Evolutionary conservation across 2,797 vertebrate genomes (phyloP), one percentile per base, ranked within the genome.

Genomic region (Betta splendens): DNA sequence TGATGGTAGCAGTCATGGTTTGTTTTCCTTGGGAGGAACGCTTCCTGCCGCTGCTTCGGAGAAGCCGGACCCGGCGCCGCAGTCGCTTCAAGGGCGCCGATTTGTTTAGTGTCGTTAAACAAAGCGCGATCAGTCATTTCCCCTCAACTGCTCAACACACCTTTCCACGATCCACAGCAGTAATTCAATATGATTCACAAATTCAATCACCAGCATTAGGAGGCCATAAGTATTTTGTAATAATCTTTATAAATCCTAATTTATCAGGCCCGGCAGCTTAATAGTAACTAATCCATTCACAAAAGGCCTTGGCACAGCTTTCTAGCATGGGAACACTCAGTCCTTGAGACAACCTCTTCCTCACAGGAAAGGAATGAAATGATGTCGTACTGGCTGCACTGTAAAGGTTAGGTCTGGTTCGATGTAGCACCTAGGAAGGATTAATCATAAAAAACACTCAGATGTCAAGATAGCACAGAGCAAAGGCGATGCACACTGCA

Each of bases 191-290:
- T 79, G 66, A 89, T 86, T 92, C 80, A 73, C 69, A 89, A 90
- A 91, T 91, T 89, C 84, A 90, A 90, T 90, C 85, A 88, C 35
- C 66, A 68, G 86, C 82, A 90, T 89, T 90, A 91, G 80, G 72
- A 86, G 85, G 81, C 83, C 87, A 87, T 87, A 88, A 89, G 89
- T 83, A 87, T 91, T 92, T 87, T 87, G 88, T 89, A 89, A 89
- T 90, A 90, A 90, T 88, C 86, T 89, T 85, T 88, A 87, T 87
- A 89, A 90, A 88, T 89, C 87, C 89, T 87, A 84, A 89, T 90
- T 90, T 87, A 89, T 91, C 87, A 86, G 85, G 80, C 83, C 86
- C 79, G 9, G 64, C 81, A 89, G 87, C 83, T 90, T 90, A 83
- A 87, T 90, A 78, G 81, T 86, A 86, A 87, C 83, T 89, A 92